Percentiles rank a stretch among this genome's conserved stretches.
Conservation (phyloP, 2,888 invertebrate species). For the Pollenia labialis region DNA sequence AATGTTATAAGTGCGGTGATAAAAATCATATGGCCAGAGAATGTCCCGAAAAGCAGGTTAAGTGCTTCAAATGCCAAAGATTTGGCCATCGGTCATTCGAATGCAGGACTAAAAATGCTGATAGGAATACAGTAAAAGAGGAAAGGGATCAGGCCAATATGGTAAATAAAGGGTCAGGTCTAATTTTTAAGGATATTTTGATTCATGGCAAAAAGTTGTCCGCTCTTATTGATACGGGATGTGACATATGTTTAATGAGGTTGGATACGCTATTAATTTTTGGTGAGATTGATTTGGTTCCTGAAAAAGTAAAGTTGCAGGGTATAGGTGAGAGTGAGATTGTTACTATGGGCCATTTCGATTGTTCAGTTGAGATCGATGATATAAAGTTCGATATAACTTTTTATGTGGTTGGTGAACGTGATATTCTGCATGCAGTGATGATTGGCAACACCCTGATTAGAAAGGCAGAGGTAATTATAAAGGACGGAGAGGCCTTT, state of each 20-base stretch:
- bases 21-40: too few relatives aligned
- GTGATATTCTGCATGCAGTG: neutral
- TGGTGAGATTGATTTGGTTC: neutral
- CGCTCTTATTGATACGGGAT: constrained; percentile 30
- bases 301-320: neutral
- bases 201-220: too few relatives aligned
- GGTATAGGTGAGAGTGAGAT: constrained; percentile 18
- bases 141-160: constrained; percentile 22
- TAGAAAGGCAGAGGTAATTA: too few relatives aligned
- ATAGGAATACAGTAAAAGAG: neutral
- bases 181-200: constrained; percentile 6
- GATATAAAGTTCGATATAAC: neutral
- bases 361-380: neutral
- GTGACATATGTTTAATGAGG: constrained; percentile 8
- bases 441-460: constrained; percentile 6
- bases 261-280: neutral
- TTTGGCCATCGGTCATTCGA: constrained; percentile 31
- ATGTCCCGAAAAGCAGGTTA: too few relatives aligned
- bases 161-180: neutral
- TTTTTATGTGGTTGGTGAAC: constrained; percentile 12
- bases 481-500: neutral
- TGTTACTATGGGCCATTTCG: neutral
- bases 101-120: neutral
- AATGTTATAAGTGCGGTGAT: too few relatives aligned
- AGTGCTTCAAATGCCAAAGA: too few relatives aligned